Conservation (phyloP, 2,797 vertebrate genomes). For the Margarornis squamiger region DNA sequence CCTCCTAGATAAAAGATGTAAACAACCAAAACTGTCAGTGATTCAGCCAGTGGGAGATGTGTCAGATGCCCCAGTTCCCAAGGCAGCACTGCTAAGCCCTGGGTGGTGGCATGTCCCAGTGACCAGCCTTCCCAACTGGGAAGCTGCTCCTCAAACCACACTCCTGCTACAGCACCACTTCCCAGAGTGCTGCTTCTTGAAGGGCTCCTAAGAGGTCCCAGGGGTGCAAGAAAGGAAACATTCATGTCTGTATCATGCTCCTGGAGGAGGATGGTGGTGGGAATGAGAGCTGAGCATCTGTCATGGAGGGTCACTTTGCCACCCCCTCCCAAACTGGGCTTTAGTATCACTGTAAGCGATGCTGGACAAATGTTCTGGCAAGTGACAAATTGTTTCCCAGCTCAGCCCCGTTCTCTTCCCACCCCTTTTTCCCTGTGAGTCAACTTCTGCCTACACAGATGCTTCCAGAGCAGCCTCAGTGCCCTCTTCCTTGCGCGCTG, state of each 20-base stretch:
- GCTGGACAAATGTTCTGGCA: conserved; percentile 4
- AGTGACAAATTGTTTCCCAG: conserved; percentile 23
- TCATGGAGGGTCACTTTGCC: not conserved
- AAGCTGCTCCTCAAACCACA: not conserved
- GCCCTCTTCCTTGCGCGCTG: fast-evolving
- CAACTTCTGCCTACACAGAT: conserved; percentile 19
- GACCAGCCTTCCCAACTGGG: not conserved
- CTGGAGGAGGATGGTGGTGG: not conserved
- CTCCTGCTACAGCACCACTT: not conserved
- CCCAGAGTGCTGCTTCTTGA: not conserved
- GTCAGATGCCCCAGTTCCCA: not conserved
- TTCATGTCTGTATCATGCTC: not conserved
- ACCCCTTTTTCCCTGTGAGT: conserved; percentile 12
- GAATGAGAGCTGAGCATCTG: not conserved
- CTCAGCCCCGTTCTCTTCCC: not conserved
- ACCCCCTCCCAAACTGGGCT: not conserved
- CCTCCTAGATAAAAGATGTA: not conserved
- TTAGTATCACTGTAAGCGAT: not conserved
- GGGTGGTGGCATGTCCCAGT: not conserved
- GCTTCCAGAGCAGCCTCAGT: not conserved
- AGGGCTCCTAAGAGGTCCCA: not conserved
- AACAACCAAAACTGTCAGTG: not conserved
- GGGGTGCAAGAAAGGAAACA: not conserved
- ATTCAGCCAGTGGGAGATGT: not conserved
- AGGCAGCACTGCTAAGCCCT: not conserved